Evolutionary conservation across 30 jellyfish, hydroid and myxozoan species (phyloP), one percentile per base, ranked within the genome.

Genomic region (Mastigias papua): DNA sequence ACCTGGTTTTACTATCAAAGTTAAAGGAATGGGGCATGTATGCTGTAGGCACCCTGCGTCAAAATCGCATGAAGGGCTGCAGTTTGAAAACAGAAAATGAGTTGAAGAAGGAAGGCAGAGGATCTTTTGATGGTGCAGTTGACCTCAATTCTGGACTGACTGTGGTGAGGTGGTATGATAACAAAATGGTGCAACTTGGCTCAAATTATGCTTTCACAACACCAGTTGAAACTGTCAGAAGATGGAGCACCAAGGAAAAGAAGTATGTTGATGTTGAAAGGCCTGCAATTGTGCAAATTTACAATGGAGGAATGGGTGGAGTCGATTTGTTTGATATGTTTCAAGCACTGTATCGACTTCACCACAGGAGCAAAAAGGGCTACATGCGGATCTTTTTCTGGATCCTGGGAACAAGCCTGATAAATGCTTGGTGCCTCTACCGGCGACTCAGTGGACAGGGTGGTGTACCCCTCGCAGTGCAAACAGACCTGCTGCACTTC

Each of bases 291-390:
- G 91, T 81, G 73, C 71, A 81, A 35, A 35, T 81, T 48, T 81
- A 81, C 85, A 81, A 81, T 67, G 84, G 64, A 25, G 91, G 91
- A 31, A 81, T 81, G 91, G 91, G 83, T 31, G 86, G 91, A 22
- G 73, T 81, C 42, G 91, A 81, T 48, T 51, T 62, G 85, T 81
- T 81, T 51, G 73, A 81, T 61, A 81, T 81, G 91, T 81, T 35
- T 67, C 72, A 31, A 34, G 82, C 91, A 63, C 58, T 81, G 50
- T 81, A 81, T 67, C 85, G 86, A 22, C 90, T 79, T 32, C 90
- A 79, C 71, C 90, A 79, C 37, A 57, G 67, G 27, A 51, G 73
- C 34, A 81, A 80, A 57, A 81, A 35, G 72, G 89, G 84, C 84
- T 81, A 81, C 48, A 81, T 81, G 91, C 54, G 91, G 73, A 67